Conservation (phyloP, 2,113 vertebrate species). For the Ctenodactylus gundi region DNA sequence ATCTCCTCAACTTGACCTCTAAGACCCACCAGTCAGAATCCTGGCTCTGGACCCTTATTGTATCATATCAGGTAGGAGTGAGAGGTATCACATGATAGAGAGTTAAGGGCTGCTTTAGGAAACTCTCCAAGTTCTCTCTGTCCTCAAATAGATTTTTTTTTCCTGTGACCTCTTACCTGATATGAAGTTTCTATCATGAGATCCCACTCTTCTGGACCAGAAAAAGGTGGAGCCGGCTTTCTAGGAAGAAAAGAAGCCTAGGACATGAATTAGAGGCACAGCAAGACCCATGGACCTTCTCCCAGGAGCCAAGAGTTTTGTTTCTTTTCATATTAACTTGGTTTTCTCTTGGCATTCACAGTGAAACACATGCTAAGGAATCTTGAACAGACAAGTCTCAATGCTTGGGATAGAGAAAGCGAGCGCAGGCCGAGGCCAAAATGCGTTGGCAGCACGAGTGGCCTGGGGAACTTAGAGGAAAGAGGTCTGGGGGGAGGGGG, state of each 20-base stretch:
- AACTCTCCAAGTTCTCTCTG: background rate
- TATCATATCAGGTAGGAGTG: background rate
- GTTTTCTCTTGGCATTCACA: constrained; percentile 36
- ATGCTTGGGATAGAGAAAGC: background rate
- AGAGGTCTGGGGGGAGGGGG: background rate
- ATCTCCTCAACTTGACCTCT: background rate
- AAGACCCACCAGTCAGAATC: background rate
- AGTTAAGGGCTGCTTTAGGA: background rate
- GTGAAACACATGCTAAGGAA: constrained; percentile 1
- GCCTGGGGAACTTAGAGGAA: background rate
- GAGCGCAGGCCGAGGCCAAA: background rate
- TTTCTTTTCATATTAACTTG: constrained; percentile 26
- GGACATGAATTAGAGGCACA: background rate
- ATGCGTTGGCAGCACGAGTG: background rate
- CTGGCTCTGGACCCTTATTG: background rate
- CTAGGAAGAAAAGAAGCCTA: constrained; percentile 25
- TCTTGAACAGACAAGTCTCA: background rate
- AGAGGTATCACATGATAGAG: background rate
- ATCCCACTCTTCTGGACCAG: background rate
- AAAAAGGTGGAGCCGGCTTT: background rate
- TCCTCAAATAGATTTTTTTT: background rate
- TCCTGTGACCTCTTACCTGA: background rate
- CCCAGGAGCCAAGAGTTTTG: background rate
- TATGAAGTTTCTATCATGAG: background rate
- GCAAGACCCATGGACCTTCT: background rate